These are phyloP conservation scores for Aratinga solstitialis DNA, from an alignment of 2,797 vertebrate species.

Conservation along the genomic window DNA sequence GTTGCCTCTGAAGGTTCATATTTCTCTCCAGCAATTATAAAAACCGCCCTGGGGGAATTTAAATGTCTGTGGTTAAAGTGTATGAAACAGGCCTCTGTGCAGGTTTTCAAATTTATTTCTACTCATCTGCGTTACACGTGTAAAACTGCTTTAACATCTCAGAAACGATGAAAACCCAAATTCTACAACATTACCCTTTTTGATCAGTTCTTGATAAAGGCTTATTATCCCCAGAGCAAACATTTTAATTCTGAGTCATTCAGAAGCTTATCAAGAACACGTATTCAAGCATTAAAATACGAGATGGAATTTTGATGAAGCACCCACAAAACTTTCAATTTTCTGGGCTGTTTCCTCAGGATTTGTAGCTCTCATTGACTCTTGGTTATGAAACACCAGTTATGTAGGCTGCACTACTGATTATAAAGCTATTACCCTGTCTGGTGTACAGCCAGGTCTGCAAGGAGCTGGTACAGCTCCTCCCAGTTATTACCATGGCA, in stretches of 20 bases:
- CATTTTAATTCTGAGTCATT: background rate
- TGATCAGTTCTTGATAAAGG: background rate
- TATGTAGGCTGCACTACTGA: background rate
- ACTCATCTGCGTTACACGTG: background rate
- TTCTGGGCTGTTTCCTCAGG: background rate
- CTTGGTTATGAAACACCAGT: background rate
- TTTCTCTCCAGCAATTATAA: background rate
- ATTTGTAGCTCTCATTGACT: background rate
- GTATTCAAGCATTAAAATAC: background rate
- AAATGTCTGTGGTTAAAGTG: slow-evolving; percentile 12
- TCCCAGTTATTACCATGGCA: background rate
- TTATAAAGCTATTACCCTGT: background rate
- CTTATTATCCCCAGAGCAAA: background rate
- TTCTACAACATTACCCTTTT: background rate
- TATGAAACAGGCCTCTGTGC: background rate
- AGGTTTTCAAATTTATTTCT: background rate
- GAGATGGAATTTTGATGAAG: background rate
- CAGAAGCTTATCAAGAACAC: background rate
- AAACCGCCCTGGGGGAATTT: background rate
- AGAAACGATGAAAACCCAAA: background rate
- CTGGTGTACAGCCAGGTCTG: background rate
- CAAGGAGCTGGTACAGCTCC: background rate
- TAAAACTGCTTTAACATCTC: background rate
- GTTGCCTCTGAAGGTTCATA: background rate
- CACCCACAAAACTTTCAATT: background rate